Evolutionary conservation across 1,140 invertebrate genomes (phyloP), one percentile per base, ranked within the genome.

Genomic region (Rhysida immarginata): DNA sequence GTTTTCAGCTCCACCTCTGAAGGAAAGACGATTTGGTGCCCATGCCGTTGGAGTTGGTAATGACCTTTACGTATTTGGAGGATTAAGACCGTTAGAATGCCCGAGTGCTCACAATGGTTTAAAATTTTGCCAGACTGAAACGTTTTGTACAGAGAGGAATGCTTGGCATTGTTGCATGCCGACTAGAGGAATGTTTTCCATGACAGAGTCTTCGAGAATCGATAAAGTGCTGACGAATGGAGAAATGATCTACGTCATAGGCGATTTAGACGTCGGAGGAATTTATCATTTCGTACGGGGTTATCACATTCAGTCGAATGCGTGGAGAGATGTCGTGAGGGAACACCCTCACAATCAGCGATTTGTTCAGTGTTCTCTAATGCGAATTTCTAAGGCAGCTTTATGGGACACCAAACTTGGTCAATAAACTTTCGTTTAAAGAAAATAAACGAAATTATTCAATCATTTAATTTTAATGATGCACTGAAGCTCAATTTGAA

Each of bases 221-320:
- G 49, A 51, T 27, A 51, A 51, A 51, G 49, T 26, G 8, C 49
- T 51, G 5, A 51, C 49, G 11, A 51, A 51, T 27, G 49, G 49
- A 27, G 49, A 51, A 27, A 51, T 51, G 49, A 51, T 51, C 13
- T 27, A 51, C 20, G 49, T 51, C 11, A 21, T 51, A 26, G 49
- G 49, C 5, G 49, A 51, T 27, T 26, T 51, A 25, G 49, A 51
- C 23, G 20, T 51, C 13, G 49, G 49, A 13, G 49, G 49, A 16
- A 25, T 51, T 16, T 51, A 51, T 27, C 49, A 51, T 27, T 51
- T 51, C 26, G 49, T 51, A 13, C 23, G 49, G 3, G 49, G 49
- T n/a, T 51, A 51, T 27, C 49, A 51, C 26, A 51, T 51, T 21
- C 23, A 21, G 13, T 51, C 49, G 23, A 51, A 51, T 27, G 26